These are phyloP conservation scores for Rhyacophila evoluta DNA, from an alignment of 2,888 invertebrate genomes.

Conservation along the genomic window DNA sequence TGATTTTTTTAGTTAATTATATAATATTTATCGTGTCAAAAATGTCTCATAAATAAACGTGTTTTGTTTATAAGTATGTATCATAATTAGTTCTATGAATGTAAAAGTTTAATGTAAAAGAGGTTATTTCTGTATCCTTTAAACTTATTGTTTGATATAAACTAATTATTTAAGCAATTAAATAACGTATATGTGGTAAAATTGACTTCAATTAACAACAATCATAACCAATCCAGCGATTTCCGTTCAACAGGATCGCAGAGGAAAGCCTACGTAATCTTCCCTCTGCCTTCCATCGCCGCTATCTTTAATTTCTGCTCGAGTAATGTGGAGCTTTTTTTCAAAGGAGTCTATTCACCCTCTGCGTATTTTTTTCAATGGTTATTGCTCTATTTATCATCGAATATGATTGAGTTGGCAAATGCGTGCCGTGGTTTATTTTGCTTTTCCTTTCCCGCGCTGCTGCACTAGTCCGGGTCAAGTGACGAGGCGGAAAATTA, in stretches of 20 bases:
- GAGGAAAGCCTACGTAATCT: constrained; percentile 46
- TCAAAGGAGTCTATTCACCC: constrained; percentile 32
- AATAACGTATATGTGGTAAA: too few species aligned
- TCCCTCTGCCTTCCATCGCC: constrained; percentile 38
- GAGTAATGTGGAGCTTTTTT: constrained; percentile 33
- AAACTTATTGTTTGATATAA: too few species aligned
- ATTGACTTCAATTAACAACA: background rate
- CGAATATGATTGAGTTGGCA: constrained; percentile 43
- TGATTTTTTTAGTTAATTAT: too few species aligned
- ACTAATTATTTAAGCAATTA: too few species aligned
- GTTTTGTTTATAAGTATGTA: too few species aligned
- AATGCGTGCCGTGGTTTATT: constrained; percentile 37
- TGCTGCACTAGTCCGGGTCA: constrained; percentile 22
- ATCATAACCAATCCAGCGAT: background rate
- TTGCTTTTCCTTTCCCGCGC: background rate
- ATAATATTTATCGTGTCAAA: too few species aligned
- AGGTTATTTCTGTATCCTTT: too few species aligned
- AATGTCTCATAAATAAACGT: too few species aligned
- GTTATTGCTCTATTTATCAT: constrained; percentile 50
- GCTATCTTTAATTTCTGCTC: constrained; percentile 52
- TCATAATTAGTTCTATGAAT: too few species aligned
- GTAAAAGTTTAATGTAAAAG: too few species aligned
- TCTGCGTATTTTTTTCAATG: constrained; percentile 35
- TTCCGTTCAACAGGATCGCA: background rate
- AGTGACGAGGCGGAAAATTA: constrained; percentile 37